A percentile compares a stretch with the other conserved stretches of the same genome.
phyloP scores from a whole-genome alignment of 2,797 vertebrate species.

The Periophthalmus magnuspinnatus region DNA sequence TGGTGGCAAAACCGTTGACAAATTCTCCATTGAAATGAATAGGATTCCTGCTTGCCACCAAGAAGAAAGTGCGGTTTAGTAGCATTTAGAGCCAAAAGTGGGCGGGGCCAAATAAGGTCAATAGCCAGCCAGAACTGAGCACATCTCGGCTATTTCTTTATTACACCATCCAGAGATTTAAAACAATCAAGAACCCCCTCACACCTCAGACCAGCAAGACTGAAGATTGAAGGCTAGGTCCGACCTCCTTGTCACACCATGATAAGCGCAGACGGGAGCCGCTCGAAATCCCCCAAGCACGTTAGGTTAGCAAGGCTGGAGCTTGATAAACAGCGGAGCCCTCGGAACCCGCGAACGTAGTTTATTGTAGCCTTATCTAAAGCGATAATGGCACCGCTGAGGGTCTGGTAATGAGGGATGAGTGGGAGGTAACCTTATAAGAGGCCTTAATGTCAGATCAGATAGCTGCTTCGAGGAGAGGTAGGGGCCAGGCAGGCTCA shows the following conservation, averaged over 20 bases:
- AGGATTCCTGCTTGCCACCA: too few species aligned
- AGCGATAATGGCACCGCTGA: conserved; percentile 52
- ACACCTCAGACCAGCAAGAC: conserved; percentile 6
- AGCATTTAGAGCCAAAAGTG: too few species aligned
- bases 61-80: too few species aligned
- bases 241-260: conserved; percentile 21
- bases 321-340: conserved; percentile 45
- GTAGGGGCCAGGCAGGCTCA: conserved; percentile 20
- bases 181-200: not conserved
- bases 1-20: too few species aligned
- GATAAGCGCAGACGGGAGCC: conserved; percentile 25
- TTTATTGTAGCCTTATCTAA: conserved; percentile 62
- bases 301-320: conserved; percentile 16
- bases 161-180: not conserved
- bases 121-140: not conserved
- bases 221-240: conserved; percentile 24
- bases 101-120: too few species aligned
- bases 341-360: conserved; percentile 36
- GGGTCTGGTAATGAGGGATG: conserved; percentile 55
- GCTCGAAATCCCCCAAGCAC: conserved; percentile 8
- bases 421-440: conserved; percentile 60
- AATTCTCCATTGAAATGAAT: too few species aligned
- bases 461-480: conserved; percentile 31
- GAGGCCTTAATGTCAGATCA: conserved; percentile 55
- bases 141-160: conserved; percentile 4